These are phyloP conservation scores for Urophycis tenuis DNA, from an alignment of 2,797 vertebrate species.

Conservation along the genomic window DNA sequence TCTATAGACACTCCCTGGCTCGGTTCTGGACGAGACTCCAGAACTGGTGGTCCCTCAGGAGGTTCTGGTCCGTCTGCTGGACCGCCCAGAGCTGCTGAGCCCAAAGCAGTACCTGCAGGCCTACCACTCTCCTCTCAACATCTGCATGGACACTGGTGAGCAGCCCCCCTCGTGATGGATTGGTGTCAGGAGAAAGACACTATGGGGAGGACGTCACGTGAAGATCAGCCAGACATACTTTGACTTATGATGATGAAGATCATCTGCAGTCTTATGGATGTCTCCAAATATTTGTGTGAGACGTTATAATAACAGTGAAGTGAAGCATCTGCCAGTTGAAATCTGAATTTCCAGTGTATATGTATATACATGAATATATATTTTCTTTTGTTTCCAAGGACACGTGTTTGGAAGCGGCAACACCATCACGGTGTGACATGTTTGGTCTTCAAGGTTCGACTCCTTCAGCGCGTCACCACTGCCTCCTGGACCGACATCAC, in stretches of 20 bases:
- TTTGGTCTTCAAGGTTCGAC: slow-evolving; percentile 31
- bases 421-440: slow-evolving; percentile 39
- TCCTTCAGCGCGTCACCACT: background rate
- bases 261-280: background rate
- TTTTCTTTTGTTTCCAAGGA: slow-evolving; percentile 43
- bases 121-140: slow-evolving; percentile 58
- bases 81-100: slow-evolving; percentile 53
- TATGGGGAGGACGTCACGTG: background rate
- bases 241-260: background rate
- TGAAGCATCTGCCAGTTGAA: background rate
- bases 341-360: no score
- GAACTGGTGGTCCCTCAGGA: slow-evolving; percentile 53
- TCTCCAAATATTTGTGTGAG: background rate
- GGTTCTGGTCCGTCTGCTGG: slow-evolving; percentile 50
- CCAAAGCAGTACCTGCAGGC: slow-evolving; percentile 59
- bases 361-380: no score
- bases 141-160: slow-evolving; percentile 61
- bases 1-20: slow-evolving; percentile 41
- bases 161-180: background rate
- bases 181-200: no score
- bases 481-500: background rate
- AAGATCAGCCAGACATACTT: background rate
- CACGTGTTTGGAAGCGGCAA: slow-evolving; percentile 37
- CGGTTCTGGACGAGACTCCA: slow-evolving; percentile 46
- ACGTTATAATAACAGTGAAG: background rate